Base-by-base conservation (phyloP, 2,113 vertebrate species). In the Forbesichthys papilliferus region DNA sequence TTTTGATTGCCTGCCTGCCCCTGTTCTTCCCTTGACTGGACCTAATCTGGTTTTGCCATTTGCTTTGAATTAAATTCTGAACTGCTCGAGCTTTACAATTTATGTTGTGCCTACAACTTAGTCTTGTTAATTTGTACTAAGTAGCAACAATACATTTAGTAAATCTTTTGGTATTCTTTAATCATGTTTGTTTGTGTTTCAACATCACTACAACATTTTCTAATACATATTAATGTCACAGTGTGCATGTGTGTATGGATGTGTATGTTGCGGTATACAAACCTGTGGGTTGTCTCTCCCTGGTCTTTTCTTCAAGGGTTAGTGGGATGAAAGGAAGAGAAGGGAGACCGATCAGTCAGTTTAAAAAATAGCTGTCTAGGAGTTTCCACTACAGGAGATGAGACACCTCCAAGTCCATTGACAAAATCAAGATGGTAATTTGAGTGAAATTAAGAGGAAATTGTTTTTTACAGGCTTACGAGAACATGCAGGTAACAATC, bases 231-330 rank as follows among this genome's bases (percentile, higher is more conserved):
- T 18, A 55, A 6, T 36, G 54, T 56, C n/a, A 18, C n/a, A 18
- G 9, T 56, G 54, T 56, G 54, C 12, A 20, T 20, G 54, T 55
- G 27, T 74, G 62, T 33, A 20, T 66, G 57, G n/a, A 42, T 49
- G 11, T 72, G 36, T 46, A 55, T 63, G 36, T 63, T 74, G 73
- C 75, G 65, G 74, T 9, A 42, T 84, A 91, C 90, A 88, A 84
- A 91, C 90, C 90, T 91, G 90, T 86, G 86, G 13, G 85, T 80
- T n/a, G 85, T 78, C 78, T 91, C 90, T 16, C 90, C 88, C 80
- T 90, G 90, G 72, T 91, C 90, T 87, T 91, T 91, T 83, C 90
- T 91, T 90, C 78, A 90, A 0, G 36, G 74, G 83, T 89, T 88
- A 91, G 85, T 87, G 84, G 71, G 79, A 84, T 0, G 74, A 74